These are phyloP conservation scores for Blastomussa wellsi DNA, from an alignment of 92 coral and sea anemone genomes.

Conservation along the genomic window DNA sequence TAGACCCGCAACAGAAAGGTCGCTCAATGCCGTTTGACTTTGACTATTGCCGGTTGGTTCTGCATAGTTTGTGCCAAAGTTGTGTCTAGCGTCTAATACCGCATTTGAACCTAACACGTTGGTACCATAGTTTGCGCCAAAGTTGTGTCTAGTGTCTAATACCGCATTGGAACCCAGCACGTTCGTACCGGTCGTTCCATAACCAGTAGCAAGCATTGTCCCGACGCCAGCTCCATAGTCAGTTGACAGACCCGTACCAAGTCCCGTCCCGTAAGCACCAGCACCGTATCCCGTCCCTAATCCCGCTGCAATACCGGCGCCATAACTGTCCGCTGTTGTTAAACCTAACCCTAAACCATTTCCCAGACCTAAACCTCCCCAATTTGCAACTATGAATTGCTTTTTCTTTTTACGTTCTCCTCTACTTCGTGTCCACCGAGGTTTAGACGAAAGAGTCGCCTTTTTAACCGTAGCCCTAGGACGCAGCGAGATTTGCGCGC, in stretches of 20 bases:
- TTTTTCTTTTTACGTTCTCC: conserved; percentile 65
- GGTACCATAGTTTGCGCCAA: conserved; percentile 51
- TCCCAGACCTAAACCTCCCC: conserved; percentile 58
- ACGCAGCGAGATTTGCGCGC: neutral
- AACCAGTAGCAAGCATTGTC: conserved; percentile 31
- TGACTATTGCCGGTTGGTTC: conserved; percentile 28
- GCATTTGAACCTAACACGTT: conserved; percentile 45
- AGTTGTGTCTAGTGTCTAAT: conserved; percentile 47
- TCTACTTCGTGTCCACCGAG: conserved; percentile 42
- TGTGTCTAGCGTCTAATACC: conserved; percentile 48
- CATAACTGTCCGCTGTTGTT: conserved; percentile 28
- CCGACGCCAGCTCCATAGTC: conserved; percentile 40
- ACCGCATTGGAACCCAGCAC: conserved; percentile 43
- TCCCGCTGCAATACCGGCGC: conserved; percentile 23
- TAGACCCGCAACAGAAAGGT: conserved; percentile 22
- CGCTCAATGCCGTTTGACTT: conserved; percentile 12
- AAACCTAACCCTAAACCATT: conserved; percentile 32
- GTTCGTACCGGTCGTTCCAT: conserved; percentile 36
- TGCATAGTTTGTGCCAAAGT: conserved; percentile 51
- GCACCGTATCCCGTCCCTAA: neutral
- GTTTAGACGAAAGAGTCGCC: conserved; percentile 22
- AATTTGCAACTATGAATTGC: conserved; percentile 74
- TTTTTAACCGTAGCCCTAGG: conserved; percentile 23
- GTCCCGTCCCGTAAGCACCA: conserved; percentile 3
- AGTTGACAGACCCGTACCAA: neutral